phyloP scores from a whole-genome alignment of 1,140 invertebrate genomes.

The Leptestheria dahalacensis region DNA sequence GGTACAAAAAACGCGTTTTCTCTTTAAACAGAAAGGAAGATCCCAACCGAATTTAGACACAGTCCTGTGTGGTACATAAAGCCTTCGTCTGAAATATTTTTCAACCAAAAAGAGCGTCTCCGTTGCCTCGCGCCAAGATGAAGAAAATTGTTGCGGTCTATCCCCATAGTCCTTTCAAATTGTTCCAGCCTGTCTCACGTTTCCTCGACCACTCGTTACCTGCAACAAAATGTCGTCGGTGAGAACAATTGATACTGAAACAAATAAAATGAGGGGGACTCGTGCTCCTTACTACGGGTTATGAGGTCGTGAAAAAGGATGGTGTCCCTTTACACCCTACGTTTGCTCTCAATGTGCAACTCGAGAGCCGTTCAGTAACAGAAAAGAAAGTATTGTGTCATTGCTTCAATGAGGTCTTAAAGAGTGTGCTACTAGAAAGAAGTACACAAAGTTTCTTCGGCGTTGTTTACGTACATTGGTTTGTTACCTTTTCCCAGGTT shows the following conservation, averaged over 20 bases:
- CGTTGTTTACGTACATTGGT: background rate
- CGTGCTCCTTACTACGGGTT: background rate
- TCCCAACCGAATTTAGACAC: too few relatives aligned
- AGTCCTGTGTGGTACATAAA: too few relatives aligned
- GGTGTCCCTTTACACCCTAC: background rate
- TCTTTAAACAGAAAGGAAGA: too few relatives aligned
- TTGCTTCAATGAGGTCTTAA: background rate
- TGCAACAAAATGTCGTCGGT: constrained; percentile 1
- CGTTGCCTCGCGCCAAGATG: too few relatives aligned
- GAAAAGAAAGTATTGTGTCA: background rate
- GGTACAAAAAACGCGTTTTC: too few relatives aligned
- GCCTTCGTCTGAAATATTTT: too few relatives aligned
- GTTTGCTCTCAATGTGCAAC: too few relatives aligned
- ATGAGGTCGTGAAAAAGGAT: background rate
- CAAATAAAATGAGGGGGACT: background rate
- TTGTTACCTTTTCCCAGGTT: constrained; percentile 1
- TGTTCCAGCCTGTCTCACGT: constrained; percentile 10
- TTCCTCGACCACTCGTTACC: constrained; percentile 10
- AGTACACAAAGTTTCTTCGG: background rate
- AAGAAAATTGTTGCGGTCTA: background rate
- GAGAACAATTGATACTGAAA: too few relatives aligned
- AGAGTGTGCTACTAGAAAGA: too few relatives aligned
- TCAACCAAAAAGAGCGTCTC: too few relatives aligned
- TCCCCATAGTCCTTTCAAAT: constrained; percentile 10
- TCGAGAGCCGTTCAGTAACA: background rate